These are phyloP conservation scores for Sarcophaga bullata DNA, from an alignment of 1,140 invertebrate genomes.

Conservation along the genomic window DNA sequence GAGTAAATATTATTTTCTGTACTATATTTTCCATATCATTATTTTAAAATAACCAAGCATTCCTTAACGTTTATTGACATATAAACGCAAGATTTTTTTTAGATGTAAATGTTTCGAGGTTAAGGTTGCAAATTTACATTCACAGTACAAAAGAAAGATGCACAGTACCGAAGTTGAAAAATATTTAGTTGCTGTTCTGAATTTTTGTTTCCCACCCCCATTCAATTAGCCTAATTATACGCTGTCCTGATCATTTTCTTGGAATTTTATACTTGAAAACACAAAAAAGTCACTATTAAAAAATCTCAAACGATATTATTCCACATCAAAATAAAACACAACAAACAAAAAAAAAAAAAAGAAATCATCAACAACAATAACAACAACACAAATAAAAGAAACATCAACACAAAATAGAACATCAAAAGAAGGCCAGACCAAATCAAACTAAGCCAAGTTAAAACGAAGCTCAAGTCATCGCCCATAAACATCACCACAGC, in stretches of 20 bases:
- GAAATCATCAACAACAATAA: neutral
- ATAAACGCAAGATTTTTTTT: too few species aligned
- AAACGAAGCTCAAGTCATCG: slow-evolving; percentile 59
- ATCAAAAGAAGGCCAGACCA: neutral
- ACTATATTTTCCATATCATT: too few species aligned
- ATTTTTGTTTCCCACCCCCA: slow-evolving; percentile 59
- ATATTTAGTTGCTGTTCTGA: slow-evolving; percentile 27
- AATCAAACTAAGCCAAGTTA: slow-evolving; percentile 43
- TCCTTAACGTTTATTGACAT: too few species aligned
- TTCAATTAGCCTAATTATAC: slow-evolving; percentile 65
- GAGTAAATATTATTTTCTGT: too few species aligned
- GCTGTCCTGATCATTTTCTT: slow-evolving; percentile 56
- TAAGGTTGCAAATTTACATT: neutral
- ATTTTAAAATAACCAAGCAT: too few species aligned
- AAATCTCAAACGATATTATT: neutral
- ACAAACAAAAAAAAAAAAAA: neutral
- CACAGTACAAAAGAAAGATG: neutral
- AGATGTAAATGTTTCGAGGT: too few species aligned
- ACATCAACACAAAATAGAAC: neutral
- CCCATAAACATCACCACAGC: slow-evolving; percentile 58
- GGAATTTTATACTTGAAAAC: slow-evolving; percentile 49
- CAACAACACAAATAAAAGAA: neutral
- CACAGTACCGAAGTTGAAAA: neutral
- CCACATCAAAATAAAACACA: slow-evolving; percentile 17
- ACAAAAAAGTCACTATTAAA: slow-evolving; percentile 47